Evolutionary conservation across 1,140 invertebrate genomes (phyloP), one percentile per base, ranked within the genome.

Genomic region (Phocides pigmalion): DNA sequence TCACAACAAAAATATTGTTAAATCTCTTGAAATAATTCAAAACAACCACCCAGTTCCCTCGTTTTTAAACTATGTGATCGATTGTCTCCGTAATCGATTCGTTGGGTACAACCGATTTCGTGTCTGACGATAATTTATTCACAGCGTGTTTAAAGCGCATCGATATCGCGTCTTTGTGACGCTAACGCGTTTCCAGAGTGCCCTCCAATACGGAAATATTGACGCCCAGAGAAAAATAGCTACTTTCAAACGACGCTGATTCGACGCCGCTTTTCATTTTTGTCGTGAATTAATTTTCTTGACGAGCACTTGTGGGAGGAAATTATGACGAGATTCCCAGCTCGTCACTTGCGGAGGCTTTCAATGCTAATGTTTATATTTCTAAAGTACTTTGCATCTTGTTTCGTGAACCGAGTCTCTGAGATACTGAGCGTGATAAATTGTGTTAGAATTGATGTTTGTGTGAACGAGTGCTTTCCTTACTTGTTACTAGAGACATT

Each of bases 211-310:
- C 67, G 49, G 54, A 64, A 73, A 77, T 79, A 81, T 79, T 72
- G 75, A 79, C 65, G 69, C 28, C 53, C 32, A 25, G 64, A 65
- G 76, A 81, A 79, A 81, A 85, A 81, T 79, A 75, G 66, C 74
- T 70, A 66, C 72, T 80, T 74, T 76, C 70, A 75, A 74, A 73
- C 66, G 44, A 54, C 69, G 54, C 51, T 64, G 69, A 70, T 64
- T 68, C 46, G 42, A 50, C 59, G 66, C 63, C 17, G 49, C 65
- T 76, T 77, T 84, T 80, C 78, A 70, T 74, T 76, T n/a, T 77
- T 72, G 64, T 70, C 64, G 66, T 72, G 74, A 79, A 79, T 84
- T 83, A 80, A 86, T 86, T 86, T 82, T 71, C 75, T 74, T 67
- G 56, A 69, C 73, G 75, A 72, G 72, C 76, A 56, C 35, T 56